Evolutionary conservation across 2,888 invertebrate species (phyloP).

Genomic region (Sarcophaga carnaria): DNA sequence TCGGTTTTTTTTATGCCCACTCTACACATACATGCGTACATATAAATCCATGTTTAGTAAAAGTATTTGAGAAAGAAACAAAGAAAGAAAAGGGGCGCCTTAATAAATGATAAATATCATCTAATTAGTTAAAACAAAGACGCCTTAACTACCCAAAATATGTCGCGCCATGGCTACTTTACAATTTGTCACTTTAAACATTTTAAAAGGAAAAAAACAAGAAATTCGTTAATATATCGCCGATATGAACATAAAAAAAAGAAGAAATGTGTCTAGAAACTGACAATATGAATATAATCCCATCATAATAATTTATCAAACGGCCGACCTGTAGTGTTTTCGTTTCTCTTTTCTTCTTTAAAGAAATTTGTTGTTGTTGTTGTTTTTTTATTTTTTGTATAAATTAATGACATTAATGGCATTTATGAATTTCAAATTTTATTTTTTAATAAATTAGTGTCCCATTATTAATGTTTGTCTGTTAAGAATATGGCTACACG

Average conservation of each 20-base stretch:
- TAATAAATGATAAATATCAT: conserved; percentile 61
- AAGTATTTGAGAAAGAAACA: not conserved
- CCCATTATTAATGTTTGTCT: conserved; percentile 15
- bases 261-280: not conserved
- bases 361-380: not conserved
- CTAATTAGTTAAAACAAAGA: conserved; percentile 65
- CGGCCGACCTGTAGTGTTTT: conserved; percentile 6
- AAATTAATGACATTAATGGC: not conserved
- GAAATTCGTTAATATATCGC: not conserved
- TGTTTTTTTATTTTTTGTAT: too few relatives aligned
- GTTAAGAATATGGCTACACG: not conserved
- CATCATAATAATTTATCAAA: conserved; percentile 47
- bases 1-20: too few relatives aligned
- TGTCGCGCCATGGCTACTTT: conserved; percentile 56
- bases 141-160: conserved; percentile 61
- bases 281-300: conserved; percentile 34
- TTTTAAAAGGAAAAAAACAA: not conserved
- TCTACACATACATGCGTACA: not conserved
- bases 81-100: conserved; percentile 33
- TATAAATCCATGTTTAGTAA: not conserved
- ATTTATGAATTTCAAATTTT: conserved; percentile 44
- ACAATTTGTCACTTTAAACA: conserved; percentile 51
- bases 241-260: not conserved
- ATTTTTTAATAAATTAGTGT: conserved; percentile 46
- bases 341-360: not conserved